Evolutionary conservation across 2,888 invertebrate species (phyloP).

Genomic region (Deilephila elpenor): DNA sequence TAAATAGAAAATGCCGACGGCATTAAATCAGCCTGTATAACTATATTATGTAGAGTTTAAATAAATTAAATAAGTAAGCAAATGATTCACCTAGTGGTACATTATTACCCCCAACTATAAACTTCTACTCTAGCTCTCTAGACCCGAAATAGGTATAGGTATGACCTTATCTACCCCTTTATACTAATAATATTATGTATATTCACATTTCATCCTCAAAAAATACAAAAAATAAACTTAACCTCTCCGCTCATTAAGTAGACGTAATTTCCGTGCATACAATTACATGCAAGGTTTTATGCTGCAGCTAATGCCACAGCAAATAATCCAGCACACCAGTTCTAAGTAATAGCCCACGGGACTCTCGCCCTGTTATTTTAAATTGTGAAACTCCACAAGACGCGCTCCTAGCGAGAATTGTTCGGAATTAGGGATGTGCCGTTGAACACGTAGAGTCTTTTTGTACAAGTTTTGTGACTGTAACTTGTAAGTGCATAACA

Average conservation of each 20-base stretch:
- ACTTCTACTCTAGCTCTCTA: no score
- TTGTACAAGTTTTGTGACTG: background rate
- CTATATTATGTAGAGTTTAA: no score
- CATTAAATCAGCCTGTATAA: no score
- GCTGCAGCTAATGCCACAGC: slow-evolving; percentile 28
- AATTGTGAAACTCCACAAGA: slow-evolving; percentile 39
- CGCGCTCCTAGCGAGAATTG: slow-evolving; percentile 43
- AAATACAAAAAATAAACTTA: background rate
- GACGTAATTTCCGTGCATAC: background rate
- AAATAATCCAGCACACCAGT: slow-evolving; percentile 33
- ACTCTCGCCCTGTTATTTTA: slow-evolving; percentile 50
- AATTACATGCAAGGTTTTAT: slow-evolving; percentile 19
- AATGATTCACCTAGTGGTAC: no score
- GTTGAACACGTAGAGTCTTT: background rate
- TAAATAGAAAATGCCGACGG: no score
- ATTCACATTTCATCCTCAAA: background rate
- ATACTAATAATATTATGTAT: no score
- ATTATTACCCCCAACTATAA: no score
- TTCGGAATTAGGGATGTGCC: slow-evolving; percentile 19
- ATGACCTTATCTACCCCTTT: no score
- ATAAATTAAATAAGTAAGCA: no score
- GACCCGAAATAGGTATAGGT: no score
- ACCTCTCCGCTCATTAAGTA: slow-evolving; percentile 1
- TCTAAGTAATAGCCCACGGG: slow-evolving; percentile 43
- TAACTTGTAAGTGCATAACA: background rate